phyloP scores from a whole-genome alignment of 2,797 vertebrate genomes.

The Coregonus suidteri region DNA sequence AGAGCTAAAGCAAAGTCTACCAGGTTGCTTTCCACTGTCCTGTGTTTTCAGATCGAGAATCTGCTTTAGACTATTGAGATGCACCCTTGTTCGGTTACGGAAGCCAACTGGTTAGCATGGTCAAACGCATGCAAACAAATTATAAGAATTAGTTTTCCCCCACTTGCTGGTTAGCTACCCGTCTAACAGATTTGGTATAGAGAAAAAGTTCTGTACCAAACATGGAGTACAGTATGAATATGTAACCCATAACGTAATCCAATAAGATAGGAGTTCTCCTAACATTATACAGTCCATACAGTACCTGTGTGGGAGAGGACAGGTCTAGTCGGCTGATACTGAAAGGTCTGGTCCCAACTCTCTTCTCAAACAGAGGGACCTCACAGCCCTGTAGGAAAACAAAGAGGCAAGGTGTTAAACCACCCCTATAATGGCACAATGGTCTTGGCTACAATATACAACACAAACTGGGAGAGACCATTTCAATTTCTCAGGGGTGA shows the following conservation, averaged over 20 bases:
- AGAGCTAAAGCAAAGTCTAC: background rate
- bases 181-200: no score
- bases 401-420: background rate
- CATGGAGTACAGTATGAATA: background rate
- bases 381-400: slow-evolving; percentile 60
- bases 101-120: background rate
- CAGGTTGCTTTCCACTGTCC: background rate
- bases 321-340: slow-evolving; percentile 68
- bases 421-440: background rate
- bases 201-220: no score
- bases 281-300: background rate
- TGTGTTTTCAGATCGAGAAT: no score
- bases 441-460: background rate
- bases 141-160: no score
- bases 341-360: slow-evolving; percentile 67
- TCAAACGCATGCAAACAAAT: background rate
- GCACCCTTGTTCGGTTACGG: background rate
- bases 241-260: background rate
- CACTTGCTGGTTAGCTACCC: no score
- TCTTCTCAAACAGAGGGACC: slow-evolving; percentile 70
- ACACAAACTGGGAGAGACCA: no score
- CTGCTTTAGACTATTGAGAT: background rate
- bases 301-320: slow-evolving; percentile 76
- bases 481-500: background rate
- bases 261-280: background rate